Base-by-base conservation (phyloP, 2,888 invertebrate species). In the Euplexia lucipara region DNA sequence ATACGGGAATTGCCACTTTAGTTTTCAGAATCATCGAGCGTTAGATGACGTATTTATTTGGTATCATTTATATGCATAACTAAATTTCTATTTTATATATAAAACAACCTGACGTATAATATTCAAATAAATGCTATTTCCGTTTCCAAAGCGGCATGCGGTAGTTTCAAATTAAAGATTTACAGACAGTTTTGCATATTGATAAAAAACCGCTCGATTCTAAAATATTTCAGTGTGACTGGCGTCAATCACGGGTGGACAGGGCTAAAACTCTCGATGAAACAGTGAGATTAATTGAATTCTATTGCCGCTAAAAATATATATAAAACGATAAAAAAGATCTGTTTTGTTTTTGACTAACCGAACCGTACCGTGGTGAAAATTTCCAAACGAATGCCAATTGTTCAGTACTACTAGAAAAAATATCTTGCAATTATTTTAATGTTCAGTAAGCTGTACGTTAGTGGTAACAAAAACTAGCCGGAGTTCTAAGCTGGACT, bases 221-320 rank as follows among this genome's bases (percentile, higher is more conserved):
- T 42, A 22, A 59, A 80, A 80, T 61, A 77, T 78, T 77, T 61
- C 20, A 18, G 14, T 41, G 30, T 61, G 42, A 59, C 51, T 68
- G 58, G 47, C 22, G 64, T 78, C 81, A 78, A 65, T 78, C 64
- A 68, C 52, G 74, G 42, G 1, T 59, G 61, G 67, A 57, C 56
- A 65, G 59, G 35, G 54, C 37, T 45, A 56, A 74, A 78, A 72
- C 53, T 73, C 45, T 64, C 75, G 44, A 14, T 51, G 57, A 62
- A 75, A 75, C 56, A 63, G 62, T 39, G 63, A 52, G 58, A 70
- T 70, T 76, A 70, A 79, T 79, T 76, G 54, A 65, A 70, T 70
- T 70, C 70, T 59, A 69, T 70, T 58, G 51, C 44, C 16, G 49
- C 18, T 18, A 45, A 61, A 78, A 63, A 75, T 56, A 45, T 79